Conservation (phyloP, 2,113 vertebrate genomes). For the Empidonax traillii region DNA sequence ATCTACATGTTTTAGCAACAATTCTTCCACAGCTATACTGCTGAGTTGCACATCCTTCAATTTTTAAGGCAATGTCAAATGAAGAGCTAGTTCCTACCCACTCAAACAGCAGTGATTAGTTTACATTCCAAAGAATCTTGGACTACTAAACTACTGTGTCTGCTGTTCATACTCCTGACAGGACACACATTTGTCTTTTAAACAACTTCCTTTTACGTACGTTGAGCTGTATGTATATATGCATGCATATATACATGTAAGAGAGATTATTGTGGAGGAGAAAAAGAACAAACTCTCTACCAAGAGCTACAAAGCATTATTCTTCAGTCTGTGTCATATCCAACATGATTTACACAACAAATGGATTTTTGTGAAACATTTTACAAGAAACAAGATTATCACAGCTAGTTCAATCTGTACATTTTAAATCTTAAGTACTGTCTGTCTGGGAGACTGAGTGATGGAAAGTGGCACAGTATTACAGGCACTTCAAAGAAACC, state of each 20-base stretch:
- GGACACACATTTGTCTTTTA: constrained; percentile 72
- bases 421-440: constrained; percentile 2
- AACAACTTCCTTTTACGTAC: constrained; percentile 77
- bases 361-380: constrained; percentile 52
- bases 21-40: neutral
- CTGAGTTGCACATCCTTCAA: neutral
- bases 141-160: constrained; percentile 62
- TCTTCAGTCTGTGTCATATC: neutral
- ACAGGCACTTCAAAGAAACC: neutral
- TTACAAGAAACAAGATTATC: constrained; percentile 25
- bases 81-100: constrained; percentile 48
- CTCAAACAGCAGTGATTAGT: constrained; percentile 58
- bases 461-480: neutral
- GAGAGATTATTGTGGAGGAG: neutral
- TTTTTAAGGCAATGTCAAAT: constrained; percentile 51
- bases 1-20: neutral
- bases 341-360: constrained; percentile 56
- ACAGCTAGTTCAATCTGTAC: neutral
- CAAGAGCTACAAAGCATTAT: constrained; percentile 26
- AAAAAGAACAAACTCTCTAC: neutral
- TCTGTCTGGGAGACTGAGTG: neutral
- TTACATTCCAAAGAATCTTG: constrained; percentile 72
- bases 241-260: neutral
- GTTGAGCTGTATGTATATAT: constrained; percentile 18
- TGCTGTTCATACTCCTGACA: constrained; percentile 74